Base-by-base conservation (phyloP, 1,140 invertebrate genomes). In the Dinoponera quadriceps region DNA sequence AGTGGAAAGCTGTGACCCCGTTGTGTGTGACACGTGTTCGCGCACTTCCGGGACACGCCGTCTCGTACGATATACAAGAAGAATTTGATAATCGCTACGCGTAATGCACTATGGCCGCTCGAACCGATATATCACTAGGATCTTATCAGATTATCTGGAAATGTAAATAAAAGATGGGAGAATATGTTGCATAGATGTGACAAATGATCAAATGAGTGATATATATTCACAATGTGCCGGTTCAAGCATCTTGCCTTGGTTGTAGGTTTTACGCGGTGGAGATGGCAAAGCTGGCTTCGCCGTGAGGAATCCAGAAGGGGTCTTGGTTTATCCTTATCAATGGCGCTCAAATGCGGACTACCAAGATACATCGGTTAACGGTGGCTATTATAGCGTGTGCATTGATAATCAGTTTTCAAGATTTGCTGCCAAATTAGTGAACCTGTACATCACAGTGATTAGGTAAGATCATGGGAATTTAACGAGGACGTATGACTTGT, bases 321-420 rank as follows among this genome's bases (percentile, higher is more conserved):
- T 96, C 89, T 96, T 98, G 74, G 97, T 98, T 3, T 96, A 98
- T 91, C 98, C 98, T 0, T 98, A 99, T 91, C 97, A 98, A 90
- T 99, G 98, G 98, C 96, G 96, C 92, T 94, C 97, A 1, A 97
- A 96, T 84, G 96, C 97, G 0, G 98, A 98, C 92, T 98, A 98
- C 90, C 97, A 98, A 78, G 98, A 98, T 91, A 96, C 96, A 88
- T 95, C 96, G 0, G 96, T 96, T 3, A 94, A 95, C 0, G 98
- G 97, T 62, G 98, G 98, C 9, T 98, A 98, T 91, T 99, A 99
- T 91, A 96, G 96, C n/a, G 96, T 99, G 25, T 99, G 98, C 93
- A 96, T 99, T 73, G 98, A 99, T 92, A 99, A 99, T 94, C 98
- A 98, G 88, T 98, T 98, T 90, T 98, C 98, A 9, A 95, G 97